These are phyloP conservation scores for Schizothorax lantsangensis DNA, from an alignment of 2,797 vertebrate genomes.

Conservation along the genomic window DNA sequence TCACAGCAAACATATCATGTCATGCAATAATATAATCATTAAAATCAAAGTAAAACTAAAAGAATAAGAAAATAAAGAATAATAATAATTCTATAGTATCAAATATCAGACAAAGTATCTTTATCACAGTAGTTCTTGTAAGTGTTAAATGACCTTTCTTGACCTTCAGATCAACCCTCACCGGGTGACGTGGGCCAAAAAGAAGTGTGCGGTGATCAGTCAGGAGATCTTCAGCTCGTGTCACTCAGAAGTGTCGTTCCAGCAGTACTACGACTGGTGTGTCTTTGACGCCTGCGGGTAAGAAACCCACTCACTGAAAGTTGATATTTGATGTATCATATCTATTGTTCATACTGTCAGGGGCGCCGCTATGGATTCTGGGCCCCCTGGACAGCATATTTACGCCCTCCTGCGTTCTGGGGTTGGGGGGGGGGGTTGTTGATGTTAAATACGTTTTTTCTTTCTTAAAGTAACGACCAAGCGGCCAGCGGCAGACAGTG, in stretches of 20 bases:
- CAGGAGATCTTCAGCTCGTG: conserved; percentile 83
- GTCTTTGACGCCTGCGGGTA: conserved; percentile 91
- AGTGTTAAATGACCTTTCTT: background rate
- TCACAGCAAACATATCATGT: background rate
- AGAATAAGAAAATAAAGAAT: background rate
- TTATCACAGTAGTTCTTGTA: background rate
- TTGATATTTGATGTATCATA: background rate
- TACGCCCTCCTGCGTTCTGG: no score
- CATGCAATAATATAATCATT: background rate
- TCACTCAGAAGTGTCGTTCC: conserved; percentile 82
- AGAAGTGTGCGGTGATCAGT: conserved; percentile 79
- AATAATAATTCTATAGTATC: background rate
- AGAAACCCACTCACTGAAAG: conserved; percentile 57
- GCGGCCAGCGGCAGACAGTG: no score
- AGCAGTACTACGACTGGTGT: conserved; percentile 90
- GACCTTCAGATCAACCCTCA: conserved; percentile 79
- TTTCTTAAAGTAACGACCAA: no score
- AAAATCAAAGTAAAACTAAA: background rate
- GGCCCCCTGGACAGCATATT: no score
- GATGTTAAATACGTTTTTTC: no score
- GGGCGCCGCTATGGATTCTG: no score
- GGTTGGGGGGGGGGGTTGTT: no score
- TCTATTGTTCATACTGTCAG: background rate
- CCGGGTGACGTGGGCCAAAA: conserved; percentile 84
- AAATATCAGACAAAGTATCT: no score